Evolutionary conservation across 2,113 vertebrate species (phyloP).

Genomic region (Grammomys dolichurus): DNA sequence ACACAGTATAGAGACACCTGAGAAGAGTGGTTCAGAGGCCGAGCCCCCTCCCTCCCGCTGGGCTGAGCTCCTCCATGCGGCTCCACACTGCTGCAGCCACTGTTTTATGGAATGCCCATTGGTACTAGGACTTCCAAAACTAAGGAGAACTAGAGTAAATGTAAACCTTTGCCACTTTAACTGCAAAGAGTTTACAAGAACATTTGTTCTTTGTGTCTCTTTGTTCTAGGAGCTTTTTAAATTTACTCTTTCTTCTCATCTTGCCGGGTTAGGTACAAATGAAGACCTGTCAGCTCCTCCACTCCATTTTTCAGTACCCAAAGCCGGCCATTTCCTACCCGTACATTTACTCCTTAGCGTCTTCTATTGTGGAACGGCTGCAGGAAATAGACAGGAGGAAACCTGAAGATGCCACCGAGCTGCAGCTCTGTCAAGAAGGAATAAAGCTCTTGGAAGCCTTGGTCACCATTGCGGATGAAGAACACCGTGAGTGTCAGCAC

Average conservation of each 20-base stretch:
- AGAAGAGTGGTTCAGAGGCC: not conserved
- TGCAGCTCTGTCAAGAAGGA: conserved; percentile 92
- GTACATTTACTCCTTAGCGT: conserved; percentile 92
- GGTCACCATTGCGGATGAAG: conserved; percentile 89
- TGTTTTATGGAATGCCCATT: not conserved
- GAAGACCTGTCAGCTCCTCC: conserved; percentile 92
- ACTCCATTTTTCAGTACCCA: conserved; percentile 93
- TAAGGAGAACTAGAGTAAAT: conserved; percentile 46
- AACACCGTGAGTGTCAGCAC: conserved; percentile 87
- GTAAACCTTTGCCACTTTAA: conserved; percentile 9
- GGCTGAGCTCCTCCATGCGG: not conserved
- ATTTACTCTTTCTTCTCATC: conserved; percentile 73
- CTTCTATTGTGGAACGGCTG: conserved; percentile 89
- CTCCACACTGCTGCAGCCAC: not conserved
- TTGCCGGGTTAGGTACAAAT: conserved; percentile 89
- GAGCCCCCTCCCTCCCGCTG: not conserved
- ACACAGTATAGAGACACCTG: not conserved
- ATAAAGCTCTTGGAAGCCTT: conserved; percentile 90
- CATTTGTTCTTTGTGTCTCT: not conserved
- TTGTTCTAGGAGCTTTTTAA: not conserved
- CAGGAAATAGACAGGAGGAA: conserved; percentile 90
- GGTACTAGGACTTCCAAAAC: not conserved
- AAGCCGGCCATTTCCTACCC: conserved; percentile 88
- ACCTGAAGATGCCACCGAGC: conserved; percentile 91
- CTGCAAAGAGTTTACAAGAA: not conserved